A percentile compares a stretch with the other conserved stretches of the same genome.
phyloP scores from a whole-genome alignment of 2,113 vertebrate genomes.

The Malurus cyaneus region DNA sequence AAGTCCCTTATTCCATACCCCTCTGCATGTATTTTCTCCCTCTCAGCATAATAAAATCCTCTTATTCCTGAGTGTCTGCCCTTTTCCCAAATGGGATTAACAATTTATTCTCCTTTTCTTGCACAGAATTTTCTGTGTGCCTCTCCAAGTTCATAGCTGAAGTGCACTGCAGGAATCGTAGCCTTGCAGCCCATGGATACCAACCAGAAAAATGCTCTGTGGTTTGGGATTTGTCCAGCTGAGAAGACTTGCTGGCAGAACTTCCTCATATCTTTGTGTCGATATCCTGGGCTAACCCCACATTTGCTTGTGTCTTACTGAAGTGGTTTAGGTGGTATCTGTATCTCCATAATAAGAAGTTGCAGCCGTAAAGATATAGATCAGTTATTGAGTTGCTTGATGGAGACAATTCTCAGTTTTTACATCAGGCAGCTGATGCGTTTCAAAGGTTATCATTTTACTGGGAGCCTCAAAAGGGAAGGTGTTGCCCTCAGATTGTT shows the following conservation, averaged over 20 bases:
- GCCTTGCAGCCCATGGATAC: not conserved
- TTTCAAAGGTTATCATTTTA: conserved; percentile 40
- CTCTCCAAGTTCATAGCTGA: not conserved
- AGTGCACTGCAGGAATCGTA: not conserved
- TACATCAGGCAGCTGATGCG: not conserved
- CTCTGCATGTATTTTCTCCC: not conserved
- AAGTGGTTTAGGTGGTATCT: not conserved
- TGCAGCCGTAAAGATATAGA: not conserved
- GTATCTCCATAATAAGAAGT: not conserved
- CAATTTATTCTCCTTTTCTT: not conserved
- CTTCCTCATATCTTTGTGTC: not conserved
- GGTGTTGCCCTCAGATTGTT: conserved; percentile 6
- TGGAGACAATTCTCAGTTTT: not conserved
- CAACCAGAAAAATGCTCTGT: not conserved
- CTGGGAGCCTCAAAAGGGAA: not conserved
- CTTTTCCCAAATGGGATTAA: not conserved
- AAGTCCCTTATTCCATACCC: not conserved
- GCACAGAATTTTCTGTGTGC: not conserved
- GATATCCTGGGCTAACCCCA: not conserved
- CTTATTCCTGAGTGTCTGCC: not conserved
- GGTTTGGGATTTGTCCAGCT: not conserved
- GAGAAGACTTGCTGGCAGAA: not conserved
- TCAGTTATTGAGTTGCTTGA: not conserved
- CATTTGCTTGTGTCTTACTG: not conserved
- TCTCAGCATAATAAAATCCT: not conserved